A percentile compares a stretch with the other conserved stretches of the same genome.
Evolutionary conservation across 2,113 vertebrate species (phyloP).

Genomic region (Corythornis madagascariensis): DNA sequence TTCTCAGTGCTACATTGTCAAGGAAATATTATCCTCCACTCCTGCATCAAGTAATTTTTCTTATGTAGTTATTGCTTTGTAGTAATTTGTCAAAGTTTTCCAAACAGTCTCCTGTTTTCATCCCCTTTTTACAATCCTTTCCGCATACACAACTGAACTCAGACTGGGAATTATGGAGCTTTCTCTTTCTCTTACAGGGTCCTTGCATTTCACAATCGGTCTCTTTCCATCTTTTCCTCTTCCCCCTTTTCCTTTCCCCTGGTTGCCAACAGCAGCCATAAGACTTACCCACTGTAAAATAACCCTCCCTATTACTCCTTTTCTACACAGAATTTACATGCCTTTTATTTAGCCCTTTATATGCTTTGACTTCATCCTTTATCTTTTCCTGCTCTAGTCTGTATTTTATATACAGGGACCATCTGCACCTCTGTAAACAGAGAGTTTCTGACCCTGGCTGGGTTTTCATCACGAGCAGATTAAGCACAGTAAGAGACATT

Average conservation of each 20-base stretch:
- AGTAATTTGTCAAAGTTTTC: neutral
- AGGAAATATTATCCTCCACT: neutral
- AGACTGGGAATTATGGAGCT: neutral
- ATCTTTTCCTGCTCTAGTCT: neutral
- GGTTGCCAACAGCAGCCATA: neutral
- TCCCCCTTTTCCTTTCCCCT: neutral
- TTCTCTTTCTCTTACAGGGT: neutral
- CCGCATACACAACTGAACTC: neutral
- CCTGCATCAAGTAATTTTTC: neutral
- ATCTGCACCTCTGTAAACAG: neutral
- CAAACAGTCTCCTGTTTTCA: neutral
- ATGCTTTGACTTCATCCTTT: neutral
- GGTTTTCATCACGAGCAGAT: neutral
- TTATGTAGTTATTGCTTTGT: neutral
- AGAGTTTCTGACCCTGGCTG: neutral
- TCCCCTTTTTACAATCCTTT: neutral
- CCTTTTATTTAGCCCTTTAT: neutral
- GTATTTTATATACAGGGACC: neutral
- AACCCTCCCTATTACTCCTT: neutral
- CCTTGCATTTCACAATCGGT: neutral
- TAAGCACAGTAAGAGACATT: neutral
- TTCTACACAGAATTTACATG: neutral
- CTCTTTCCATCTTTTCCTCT: neutral
- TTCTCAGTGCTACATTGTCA: neutral
- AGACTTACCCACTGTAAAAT: neutral